Evolutionary conservation across 1,140 invertebrate species (phyloP).

Genomic region (Tribolium castaneum): DNA sequence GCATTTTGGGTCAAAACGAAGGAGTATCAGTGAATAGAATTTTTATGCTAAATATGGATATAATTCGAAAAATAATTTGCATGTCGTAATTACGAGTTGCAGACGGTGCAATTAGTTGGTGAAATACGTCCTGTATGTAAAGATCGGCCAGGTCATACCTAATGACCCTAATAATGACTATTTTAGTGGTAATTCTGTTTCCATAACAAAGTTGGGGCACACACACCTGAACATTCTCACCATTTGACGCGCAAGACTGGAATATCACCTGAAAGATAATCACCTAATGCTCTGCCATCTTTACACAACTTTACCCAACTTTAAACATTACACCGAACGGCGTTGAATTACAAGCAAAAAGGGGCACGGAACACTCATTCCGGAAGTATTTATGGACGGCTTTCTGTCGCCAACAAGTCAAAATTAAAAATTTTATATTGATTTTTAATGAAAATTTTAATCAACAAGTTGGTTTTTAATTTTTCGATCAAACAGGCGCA

Average conservation of each 20-base stretch:
- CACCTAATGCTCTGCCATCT: conserved; percentile 45
- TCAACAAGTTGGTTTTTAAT: background rate
- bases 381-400: conserved; percentile 15
- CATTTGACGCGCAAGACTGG: conserved; percentile 48
- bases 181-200: conserved; percentile 59
- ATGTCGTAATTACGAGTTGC: background rate
- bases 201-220: conserved; percentile 58
- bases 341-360: conserved; percentile 43
- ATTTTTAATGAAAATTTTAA: background rate
- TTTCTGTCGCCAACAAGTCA: conserved; percentile 1
- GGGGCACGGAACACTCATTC: conserved; percentile 40
- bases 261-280: conserved; percentile 50
- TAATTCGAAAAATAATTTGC: too few relatives aligned
- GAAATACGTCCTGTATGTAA: background rate
- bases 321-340: conserved; percentile 45
- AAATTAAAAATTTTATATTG: background rate
- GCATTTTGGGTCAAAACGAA: too few relatives aligned
- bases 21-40: too few relatives aligned
- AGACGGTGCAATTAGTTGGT: background rate
- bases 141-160: conserved; percentile 47
- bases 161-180: conserved; percentile 57
- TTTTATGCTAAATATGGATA: too few relatives aligned
- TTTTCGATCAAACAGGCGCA: conserved; percentile 25
- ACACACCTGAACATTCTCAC: conserved; percentile 57
- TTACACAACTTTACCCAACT: conserved; percentile 56